phyloP scores from a whole-genome alignment of 2,888 invertebrate species.

The Hecatera dysodea region DNA sequence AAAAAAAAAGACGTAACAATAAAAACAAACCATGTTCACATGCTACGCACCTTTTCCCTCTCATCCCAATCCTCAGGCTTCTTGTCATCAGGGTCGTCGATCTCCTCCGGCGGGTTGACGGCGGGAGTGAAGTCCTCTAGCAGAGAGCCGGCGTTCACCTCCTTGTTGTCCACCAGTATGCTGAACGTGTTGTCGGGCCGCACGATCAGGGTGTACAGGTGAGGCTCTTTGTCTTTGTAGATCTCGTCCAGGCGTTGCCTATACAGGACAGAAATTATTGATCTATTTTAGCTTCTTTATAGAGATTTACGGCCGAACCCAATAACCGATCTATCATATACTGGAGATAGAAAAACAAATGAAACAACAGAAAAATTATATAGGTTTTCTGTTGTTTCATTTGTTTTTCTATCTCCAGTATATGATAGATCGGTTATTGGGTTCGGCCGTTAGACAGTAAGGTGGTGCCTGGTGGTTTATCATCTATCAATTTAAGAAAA shows the following conservation, averaged over 20 bases:
- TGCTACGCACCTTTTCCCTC: constrained; percentile 88
- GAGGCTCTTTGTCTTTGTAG: constrained; percentile 98
- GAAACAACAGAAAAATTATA: too few relatives aligned
- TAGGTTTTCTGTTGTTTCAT: too few relatives aligned
- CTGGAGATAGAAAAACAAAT: too few relatives aligned
- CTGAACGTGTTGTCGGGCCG: constrained; percentile 99
- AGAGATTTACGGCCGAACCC: too few relatives aligned
- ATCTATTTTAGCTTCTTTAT: too few relatives aligned
- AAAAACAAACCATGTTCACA: background rate
- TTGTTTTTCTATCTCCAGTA: too few relatives aligned
- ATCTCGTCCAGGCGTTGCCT: constrained; percentile 95
- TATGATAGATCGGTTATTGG: too few relatives aligned
- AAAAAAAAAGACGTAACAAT: too few relatives aligned
- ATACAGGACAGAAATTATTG: constrained; percentile 44
- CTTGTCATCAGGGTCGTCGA: constrained; percentile 96
- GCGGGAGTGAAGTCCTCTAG: constrained; percentile 97
- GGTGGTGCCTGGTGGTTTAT: too few relatives aligned
- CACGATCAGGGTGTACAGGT: constrained; percentile 98
- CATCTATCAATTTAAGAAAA: too few relatives aligned
- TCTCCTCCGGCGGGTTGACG: constrained; percentile 98
- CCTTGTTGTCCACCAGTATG: constrained; percentile 96
- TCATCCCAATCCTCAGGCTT: constrained; percentile 99
- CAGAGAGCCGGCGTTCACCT: constrained; percentile 96
- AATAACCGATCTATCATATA: too few relatives aligned
- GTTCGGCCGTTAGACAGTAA: too few relatives aligned